phyloP scores from a whole-genome alignment of 2,113 vertebrate species.

The Erythrolamprus reginae region DNA sequence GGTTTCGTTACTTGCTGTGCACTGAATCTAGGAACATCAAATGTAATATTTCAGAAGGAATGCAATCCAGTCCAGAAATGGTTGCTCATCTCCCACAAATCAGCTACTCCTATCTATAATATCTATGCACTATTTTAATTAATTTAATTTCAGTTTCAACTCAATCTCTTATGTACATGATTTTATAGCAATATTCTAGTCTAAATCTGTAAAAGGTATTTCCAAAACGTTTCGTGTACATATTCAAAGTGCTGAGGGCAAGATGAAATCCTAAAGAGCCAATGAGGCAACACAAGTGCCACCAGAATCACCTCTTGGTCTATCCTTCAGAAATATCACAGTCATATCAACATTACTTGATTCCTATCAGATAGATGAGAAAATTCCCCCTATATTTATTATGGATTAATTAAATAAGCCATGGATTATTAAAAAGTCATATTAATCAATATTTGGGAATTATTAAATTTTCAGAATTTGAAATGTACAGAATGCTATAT shows the following conservation, averaged over 20 bases:
- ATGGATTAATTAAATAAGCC: too few relatives aligned
- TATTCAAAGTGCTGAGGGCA: background rate
- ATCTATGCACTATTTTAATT: background rate
- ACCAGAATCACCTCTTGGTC: background rate
- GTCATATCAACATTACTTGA: background rate
- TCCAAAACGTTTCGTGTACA: background rate
- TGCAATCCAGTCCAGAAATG: background rate
- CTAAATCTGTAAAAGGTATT: background rate
- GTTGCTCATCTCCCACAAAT: background rate
- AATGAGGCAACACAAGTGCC: background rate
- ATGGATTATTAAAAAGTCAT: background rate
- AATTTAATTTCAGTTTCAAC: background rate
- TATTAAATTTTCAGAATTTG: background rate
- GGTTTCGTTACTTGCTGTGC: background rate
- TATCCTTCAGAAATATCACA: background rate
- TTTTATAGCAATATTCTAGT: background rate
- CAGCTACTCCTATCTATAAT: background rate
- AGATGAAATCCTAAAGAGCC: background rate
- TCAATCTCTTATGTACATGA: background rate
- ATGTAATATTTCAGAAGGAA: background rate
- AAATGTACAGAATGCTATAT: background rate
- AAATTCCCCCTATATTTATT: background rate
- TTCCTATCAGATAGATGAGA: background rate
- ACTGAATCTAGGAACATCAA: background rate
- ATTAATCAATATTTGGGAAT: background rate